Percentiles rank a stretch among this genome's conserved stretches.
phyloP scores from a whole-genome alignment of 2,888 invertebrate genomes.

The Cantharis rustica region DNA sequence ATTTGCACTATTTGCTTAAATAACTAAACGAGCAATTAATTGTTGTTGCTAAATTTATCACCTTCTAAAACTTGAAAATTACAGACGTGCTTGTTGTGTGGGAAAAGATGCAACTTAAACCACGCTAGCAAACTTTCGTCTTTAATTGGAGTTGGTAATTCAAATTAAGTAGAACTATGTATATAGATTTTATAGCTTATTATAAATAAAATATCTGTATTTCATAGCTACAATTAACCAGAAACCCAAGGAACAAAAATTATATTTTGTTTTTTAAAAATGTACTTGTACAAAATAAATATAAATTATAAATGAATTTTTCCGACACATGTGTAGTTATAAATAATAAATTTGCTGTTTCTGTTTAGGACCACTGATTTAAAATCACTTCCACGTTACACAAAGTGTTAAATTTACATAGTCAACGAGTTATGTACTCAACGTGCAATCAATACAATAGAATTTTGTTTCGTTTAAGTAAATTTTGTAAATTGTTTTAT shows the following conservation, averaged over 20 bases:
- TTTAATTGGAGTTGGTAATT: neutral
- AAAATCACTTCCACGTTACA: neutral
- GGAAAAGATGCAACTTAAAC: neutral
- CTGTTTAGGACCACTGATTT: neutral
- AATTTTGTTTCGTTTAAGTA: neutral
- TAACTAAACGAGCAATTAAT: neutral
- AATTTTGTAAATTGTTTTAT: neutral
- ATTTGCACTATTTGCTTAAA: neutral
- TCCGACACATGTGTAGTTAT: too few species aligned
- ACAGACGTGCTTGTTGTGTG: neutral
- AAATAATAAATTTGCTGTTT: neutral
- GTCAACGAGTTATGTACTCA: neutral
- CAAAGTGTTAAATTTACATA: neutral
- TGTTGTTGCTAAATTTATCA: neutral
- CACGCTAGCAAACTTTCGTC: neutral
- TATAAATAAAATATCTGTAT: too few species aligned
- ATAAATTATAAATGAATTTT: too few species aligned
- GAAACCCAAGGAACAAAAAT: too few species aligned
- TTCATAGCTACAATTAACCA: too few species aligned
- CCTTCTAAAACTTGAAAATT: neutral
- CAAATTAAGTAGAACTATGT: neutral
- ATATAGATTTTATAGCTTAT: too few species aligned
- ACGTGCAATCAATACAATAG: neutral
- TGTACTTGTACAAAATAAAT: too few species aligned
- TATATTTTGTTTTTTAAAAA: too few species aligned